Evolutionary conservation across 2,888 invertebrate genomes (phyloP).

Genomic region (Byasa hedistus): DNA sequence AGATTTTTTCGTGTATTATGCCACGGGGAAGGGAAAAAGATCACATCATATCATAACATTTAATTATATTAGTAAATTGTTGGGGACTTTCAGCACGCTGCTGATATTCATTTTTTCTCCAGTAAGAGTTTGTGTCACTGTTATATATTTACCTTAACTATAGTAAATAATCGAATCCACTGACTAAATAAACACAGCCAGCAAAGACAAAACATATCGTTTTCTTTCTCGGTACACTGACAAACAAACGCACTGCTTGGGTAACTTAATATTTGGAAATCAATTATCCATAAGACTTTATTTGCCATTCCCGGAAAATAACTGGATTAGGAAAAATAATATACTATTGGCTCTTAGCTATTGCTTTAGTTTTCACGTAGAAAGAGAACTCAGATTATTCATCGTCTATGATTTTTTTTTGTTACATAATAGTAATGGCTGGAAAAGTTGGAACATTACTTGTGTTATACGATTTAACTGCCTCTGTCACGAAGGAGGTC

Average conservation of each 20-base stretch:
- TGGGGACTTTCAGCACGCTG: too few relatives aligned
- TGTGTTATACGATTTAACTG: too few relatives aligned
- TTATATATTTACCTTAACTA: neutral
- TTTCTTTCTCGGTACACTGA: constrained; percentile 50
- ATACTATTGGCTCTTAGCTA: constrained; percentile 42
- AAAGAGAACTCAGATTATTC: constrained; percentile 6
- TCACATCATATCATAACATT: too few relatives aligned
- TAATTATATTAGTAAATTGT: too few relatives aligned
- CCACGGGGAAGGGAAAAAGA: too few relatives aligned
- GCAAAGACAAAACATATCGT: constrained; percentile 55
- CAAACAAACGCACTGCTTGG: constrained; percentile 42
- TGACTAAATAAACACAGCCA: constrained; percentile 32
- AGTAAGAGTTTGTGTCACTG: too few relatives aligned
- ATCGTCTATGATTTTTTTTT: constrained; percentile 6
- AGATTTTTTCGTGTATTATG: too few relatives aligned
- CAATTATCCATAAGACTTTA: constrained; percentile 67
- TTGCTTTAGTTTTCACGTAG: constrained; percentile 19
- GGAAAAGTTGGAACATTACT: too few relatives aligned
- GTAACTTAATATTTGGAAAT: constrained; percentile 75
- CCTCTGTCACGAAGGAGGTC: too few relatives aligned
- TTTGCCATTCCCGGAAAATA: constrained; percentile 58
- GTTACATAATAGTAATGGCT: neutral
- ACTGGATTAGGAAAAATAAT: constrained; percentile 58
- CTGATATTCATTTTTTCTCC: too few relatives aligned
- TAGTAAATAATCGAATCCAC: constrained; percentile 11